Percentiles rank a stretch among this genome's conserved stretches.
Conservation (phyloP, 2,113 vertebrate species). For the chimpanzee (Pan troglodytes) region NHGRI_mPanTro3-v2.1_pri NC_072407.2:16358501-16359000, state of each 20-base stretch:
- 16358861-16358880: neutral
- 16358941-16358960: neutral
- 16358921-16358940: neutral
- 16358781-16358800: neutral
- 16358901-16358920: too few relatives aligned
- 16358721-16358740: neutral
- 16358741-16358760: neutral
- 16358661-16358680: neutral
- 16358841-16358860: neutral
- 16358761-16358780: neutral
- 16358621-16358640: neutral
- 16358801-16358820: neutral
- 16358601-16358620: neutral
- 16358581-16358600: neutral
- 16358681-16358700: neutral
- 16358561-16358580: neutral
- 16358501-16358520: neutral
- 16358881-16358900: neutral
- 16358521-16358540: neutral
- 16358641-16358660: neutral
- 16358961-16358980: neutral
- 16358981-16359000: neutral
- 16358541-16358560: neutral
- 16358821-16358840: neutral
- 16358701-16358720: neutral